Base-by-base conservation (phyloP, 1,140 invertebrate species). In the Brachionus manjavacas region DNA sequence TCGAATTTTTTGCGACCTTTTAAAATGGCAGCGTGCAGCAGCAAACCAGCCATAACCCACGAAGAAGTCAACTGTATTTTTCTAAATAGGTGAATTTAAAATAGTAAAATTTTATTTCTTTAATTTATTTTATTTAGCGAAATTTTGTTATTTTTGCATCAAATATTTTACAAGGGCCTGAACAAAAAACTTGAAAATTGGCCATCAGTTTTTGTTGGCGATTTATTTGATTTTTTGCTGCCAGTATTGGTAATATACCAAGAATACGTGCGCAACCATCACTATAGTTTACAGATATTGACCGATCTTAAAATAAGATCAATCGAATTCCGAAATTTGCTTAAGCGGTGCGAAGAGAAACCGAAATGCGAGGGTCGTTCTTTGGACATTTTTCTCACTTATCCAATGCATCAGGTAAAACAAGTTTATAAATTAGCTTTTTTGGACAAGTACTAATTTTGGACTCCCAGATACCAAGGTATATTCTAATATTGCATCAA, bases 31-130 rank as follows among this genome's bases (percentile, higher is more conserved):
- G 94, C 94, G 6, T 95, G 94, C 86, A 95, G 94, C 1, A 96
- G 96, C 89, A 95, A 95, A 88, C 95, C 95, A 4, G 95, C 95
- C 0, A 95, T 95, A 87, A 93, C 93, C 2, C 95, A 97, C 88
- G 95, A 97, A 88, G 95, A 97, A 87, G 94, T 97, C 76, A 96
- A 95, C 89, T 96, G 95, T 41, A 96, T 97, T 86, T 97, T 96
- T 90, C 90, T 97, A 39, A 97, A 97, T 90, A 94, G 89, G 90
- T 91, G 84, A 78, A 41, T 11, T 52, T 16, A 35, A 3, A 39
- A 28, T 23, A 31, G 4, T 3, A 31, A 31, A 31, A 31, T 4
- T 1, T 3, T 3, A 46, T 4, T 46, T 28, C 31, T n/a, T 4
- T 12, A 84, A 55, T 46, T 66, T 49, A n/a, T 83, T 14, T 81